These are phyloP conservation scores for Fregetta grallaria DNA, from an alignment of 2,113 vertebrate genomes.

Conservation along the genomic window DNA sequence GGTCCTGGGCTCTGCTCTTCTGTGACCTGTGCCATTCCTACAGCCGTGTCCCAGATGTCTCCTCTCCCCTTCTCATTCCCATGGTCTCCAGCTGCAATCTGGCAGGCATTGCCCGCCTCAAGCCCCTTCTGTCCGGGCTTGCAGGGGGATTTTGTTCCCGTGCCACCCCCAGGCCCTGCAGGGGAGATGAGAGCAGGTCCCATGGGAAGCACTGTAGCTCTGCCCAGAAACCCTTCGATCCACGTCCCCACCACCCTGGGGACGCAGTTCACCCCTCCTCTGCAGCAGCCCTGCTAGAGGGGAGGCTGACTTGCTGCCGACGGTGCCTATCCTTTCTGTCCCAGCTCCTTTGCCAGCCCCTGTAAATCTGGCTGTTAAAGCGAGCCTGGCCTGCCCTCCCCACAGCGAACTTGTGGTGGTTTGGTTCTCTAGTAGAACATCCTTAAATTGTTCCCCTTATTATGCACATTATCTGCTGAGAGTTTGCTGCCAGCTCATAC, in stretches of 20 bases:
- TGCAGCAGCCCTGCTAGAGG: background rate
- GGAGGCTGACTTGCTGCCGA: background rate
- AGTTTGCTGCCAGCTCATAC: background rate
- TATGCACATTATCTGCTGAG: background rate
- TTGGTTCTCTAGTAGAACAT: background rate
- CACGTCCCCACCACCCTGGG: background rate
- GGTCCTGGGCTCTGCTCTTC: background rate
- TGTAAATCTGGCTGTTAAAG: background rate
- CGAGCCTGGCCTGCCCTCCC: background rate
- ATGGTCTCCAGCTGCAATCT: background rate
- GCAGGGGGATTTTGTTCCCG: background rate
- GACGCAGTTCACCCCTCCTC: background rate
- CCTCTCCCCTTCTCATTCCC: background rate
- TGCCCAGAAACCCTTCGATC: background rate
- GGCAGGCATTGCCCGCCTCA: rapidly evolving
- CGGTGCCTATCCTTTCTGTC: background rate
- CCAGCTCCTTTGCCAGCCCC: background rate
- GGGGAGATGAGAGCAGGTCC: background rate
- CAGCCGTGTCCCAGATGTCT: background rate
- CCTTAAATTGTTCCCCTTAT: background rate
- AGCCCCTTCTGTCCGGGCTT: background rate
- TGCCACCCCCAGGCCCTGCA: too few species aligned
- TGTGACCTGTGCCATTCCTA: background rate
- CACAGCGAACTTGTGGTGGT: rapidly evolving
- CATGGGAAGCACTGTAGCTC: background rate